Conservation (phyloP, 2,113 vertebrate species). For the Silurus glanis region DNA sequence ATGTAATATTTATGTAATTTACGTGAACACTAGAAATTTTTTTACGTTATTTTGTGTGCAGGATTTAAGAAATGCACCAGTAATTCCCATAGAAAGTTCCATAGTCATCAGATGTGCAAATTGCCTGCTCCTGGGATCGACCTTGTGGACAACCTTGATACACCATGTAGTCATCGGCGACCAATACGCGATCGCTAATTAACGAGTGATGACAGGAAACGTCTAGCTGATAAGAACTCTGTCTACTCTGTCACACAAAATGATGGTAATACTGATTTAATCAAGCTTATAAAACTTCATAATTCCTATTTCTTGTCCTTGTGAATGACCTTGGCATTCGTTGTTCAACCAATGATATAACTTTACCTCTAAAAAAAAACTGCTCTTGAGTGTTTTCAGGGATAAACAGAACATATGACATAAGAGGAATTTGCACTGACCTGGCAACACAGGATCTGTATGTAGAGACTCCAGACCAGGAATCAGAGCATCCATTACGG, state of each 20-base stretch:
- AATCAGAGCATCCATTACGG: constrained; percentile 85
- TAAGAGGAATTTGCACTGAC: constrained; percentile 73
- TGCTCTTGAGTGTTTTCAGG: not conserved
- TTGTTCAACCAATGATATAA: not conserved
- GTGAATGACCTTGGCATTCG: not conserved
- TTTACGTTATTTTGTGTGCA: too few relatives aligned
- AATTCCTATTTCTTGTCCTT: not conserved
- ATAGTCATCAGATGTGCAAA: not conserved
- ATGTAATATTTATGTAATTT: too few relatives aligned
- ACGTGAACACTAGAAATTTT: too few relatives aligned
- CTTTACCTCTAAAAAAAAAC: not conserved
- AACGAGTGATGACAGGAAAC: constrained; percentile 4
- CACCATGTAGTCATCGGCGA: not conserved
- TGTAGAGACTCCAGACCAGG: constrained; percentile 86
- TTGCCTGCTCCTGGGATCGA: not conserved
- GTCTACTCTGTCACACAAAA: not conserved
- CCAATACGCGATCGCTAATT: not conserved
- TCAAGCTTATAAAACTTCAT: not conserved
- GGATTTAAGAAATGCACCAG: too few relatives aligned
- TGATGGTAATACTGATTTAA: not conserved
- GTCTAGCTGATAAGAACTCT: not conserved
- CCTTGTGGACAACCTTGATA: not conserved
- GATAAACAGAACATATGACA: not conserved
- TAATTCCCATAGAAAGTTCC: too few relatives aligned
- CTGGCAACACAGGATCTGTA: constrained; percentile 83